phyloP scores from a whole-genome alignment of 2,797 vertebrate species.

The Lithobates pipiens region DNA sequence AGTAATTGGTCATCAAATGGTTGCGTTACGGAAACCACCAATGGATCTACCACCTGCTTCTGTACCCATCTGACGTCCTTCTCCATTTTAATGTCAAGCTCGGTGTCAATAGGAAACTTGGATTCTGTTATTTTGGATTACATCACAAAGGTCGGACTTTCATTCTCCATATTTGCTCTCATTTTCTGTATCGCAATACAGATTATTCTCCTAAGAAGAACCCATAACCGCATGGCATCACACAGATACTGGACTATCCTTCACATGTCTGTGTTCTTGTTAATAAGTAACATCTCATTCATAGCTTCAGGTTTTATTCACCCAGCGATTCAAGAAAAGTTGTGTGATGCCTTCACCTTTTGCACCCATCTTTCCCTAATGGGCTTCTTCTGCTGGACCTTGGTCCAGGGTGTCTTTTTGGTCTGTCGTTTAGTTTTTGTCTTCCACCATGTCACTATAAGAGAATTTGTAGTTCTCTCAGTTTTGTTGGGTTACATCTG shows the following conservation, averaged over 20 bases:
- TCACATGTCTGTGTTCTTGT: constrained; percentile 20
- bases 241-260: constrained; percentile 29
- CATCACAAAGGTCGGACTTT: constrained; percentile 1
- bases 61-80: constrained; percentile 45
- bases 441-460: constrained; percentile 40
- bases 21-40: neutral
- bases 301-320: neutral
- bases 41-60: constrained; percentile 4
- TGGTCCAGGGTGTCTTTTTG: constrained; percentile 33
- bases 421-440: constrained; percentile 26
- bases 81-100: constrained; percentile 17
- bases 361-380: constrained; percentile 26
- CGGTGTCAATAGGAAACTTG: neutral
- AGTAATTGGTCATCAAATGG: constrained; percentile 34
- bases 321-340: neutral
- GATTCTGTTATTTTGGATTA: neutral
- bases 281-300: constrained; percentile 35
- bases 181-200: constrained; percentile 33
- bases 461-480: constrained; percentile 15
- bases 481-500: constrained; percentile 24
- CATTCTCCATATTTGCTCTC: constrained; percentile 11
- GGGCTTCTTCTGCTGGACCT: constrained; percentile 45
- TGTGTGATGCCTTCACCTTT: constrained; percentile 33
- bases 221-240: neutral
- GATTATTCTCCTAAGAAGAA: neutral